phyloP scores from a whole-genome alignment of 2,888 invertebrate genomes.

The Microplitis deprimator region DNA sequence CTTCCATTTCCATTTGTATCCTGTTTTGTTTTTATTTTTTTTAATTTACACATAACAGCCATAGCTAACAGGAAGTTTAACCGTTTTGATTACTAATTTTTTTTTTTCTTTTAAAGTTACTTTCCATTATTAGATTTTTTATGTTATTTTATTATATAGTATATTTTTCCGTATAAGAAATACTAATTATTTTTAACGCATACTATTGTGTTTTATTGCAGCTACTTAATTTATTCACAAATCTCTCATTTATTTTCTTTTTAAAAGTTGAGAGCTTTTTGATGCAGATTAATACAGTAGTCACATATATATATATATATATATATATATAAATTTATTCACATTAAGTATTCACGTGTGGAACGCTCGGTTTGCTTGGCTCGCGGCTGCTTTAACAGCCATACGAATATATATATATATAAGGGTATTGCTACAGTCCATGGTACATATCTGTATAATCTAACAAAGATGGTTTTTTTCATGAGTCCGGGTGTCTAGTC shows the following conservation, averaged over 20 bases:
- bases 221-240: too few relatives aligned
- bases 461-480: constrained; percentile 1
- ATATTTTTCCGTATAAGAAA: too few relatives aligned
- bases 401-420: not conserved
- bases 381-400: constrained; percentile 28
- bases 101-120: too few relatives aligned
- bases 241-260: too few relatives aligned
- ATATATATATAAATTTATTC: constrained; percentile 2
- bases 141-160: too few relatives aligned
- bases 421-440: not conserved
- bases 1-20: constrained; percentile 7
- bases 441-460: too few relatives aligned
- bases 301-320: too few relatives aligned
- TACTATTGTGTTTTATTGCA: too few relatives aligned
- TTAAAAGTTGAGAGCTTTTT: too few relatives aligned
- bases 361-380: constrained; percentile 43
- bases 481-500: not conserved
- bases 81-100: constrained; percentile 15
- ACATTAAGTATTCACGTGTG: constrained; percentile 52
- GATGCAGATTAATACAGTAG: too few relatives aligned
- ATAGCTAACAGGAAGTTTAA: constrained; percentile 35
- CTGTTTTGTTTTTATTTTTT: not conserved
- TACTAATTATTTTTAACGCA: too few relatives aligned
- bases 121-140: too few relatives aligned
- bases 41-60: constrained; percentile 20